Percentiles rank a stretch among this genome's conserved stretches.
phyloP scores from a whole-genome alignment of 2,888 invertebrate species.

The Cheilosia impressa region DNA sequence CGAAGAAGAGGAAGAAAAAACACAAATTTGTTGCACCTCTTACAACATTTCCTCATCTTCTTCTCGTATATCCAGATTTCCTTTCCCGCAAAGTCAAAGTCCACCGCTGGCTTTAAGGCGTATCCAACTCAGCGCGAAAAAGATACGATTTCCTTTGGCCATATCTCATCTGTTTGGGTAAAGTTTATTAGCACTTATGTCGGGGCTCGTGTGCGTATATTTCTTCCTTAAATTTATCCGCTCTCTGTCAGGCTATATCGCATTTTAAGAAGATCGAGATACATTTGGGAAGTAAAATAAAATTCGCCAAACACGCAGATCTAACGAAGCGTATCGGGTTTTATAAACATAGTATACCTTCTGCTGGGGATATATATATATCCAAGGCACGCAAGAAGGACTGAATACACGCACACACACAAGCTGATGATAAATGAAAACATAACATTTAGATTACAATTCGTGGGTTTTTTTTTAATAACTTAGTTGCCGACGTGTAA shows the following conservation, averaged over 20 bases:
- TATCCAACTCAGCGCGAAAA: conserved; percentile 34
- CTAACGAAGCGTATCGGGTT: conserved; percentile 63
- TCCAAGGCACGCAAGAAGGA: conserved; percentile 18
- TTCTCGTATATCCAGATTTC: not conserved
- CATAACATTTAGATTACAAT: conserved; percentile 41
- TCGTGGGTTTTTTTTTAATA: conserved; percentile 9
- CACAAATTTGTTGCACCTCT: conserved; percentile 34
- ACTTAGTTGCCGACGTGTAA: conserved; percentile 33
- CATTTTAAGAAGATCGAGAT: conserved; percentile 12
- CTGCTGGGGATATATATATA: conserved; percentile 19
- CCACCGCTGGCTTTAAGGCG: conserved; percentile 16
- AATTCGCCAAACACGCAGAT: conserved; percentile 51
- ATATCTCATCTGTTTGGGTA: conserved; percentile 35
- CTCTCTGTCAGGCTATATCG: conserved; percentile 18
- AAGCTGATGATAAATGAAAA: conserved; percentile 17
- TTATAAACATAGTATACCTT: conserved; percentile 28
- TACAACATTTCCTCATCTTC: conserved; percentile 11
- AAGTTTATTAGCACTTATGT: conserved; percentile 57
- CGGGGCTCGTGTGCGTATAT: conserved; percentile 23
- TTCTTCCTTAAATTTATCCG: conserved; percentile 20
- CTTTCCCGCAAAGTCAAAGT: not conserved
- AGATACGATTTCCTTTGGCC: conserved; percentile 45
- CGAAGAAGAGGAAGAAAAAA: not conserved
- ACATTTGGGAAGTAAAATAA: conserved; percentile 54
- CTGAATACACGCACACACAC: conserved; percentile 6